A percentile compares a stretch with the other conserved stretches of the same genome.
These are phyloP conservation scores for Pilophorus perplexus DNA, from an alignment of 2,888 invertebrate genomes.

Conservation along the genomic window DNA sequence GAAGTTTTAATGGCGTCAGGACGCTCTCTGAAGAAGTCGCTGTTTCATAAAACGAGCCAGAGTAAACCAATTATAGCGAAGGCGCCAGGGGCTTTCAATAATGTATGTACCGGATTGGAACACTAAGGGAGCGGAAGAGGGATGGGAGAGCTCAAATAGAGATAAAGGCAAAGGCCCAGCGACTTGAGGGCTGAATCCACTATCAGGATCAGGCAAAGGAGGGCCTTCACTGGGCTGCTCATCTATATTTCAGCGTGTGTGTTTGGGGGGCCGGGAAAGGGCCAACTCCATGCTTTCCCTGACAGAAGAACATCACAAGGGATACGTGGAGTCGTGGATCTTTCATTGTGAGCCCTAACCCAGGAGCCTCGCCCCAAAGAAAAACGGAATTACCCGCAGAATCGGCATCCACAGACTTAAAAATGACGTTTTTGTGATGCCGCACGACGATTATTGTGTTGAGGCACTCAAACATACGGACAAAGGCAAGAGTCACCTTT, in stretches of 20 bases:
- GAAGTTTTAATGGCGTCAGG: not conserved
- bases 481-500: too few species aligned
- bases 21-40: not conserved
- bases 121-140: slow-evolving; percentile 2
- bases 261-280: not conserved
- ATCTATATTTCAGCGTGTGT: slow-evolving; percentile 20
- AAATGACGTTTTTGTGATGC: too few species aligned
- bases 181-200: slow-evolving; percentile 29
- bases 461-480: too few species aligned
- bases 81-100: slow-evolving; percentile 14
- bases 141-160: slow-evolving; percentile 24
- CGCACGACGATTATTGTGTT: too few species aligned
- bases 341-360: not conserved
- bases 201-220: slow-evolving; percentile 31
- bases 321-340: not conserved
- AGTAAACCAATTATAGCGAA: slow-evolving; percentile 21
- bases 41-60: slow-evolving; percentile 1
- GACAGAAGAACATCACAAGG: not conserved
- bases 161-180: slow-evolving; percentile 17
- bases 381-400: too few species aligned
- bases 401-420: too few species aligned
- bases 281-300: not conserved
- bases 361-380: too few species aligned
- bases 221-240: not conserved
- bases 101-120: slow-evolving; percentile 6